Conservation (phyloP, 2,797 vertebrate species). For the Erethizon dorsatum region DNA sequence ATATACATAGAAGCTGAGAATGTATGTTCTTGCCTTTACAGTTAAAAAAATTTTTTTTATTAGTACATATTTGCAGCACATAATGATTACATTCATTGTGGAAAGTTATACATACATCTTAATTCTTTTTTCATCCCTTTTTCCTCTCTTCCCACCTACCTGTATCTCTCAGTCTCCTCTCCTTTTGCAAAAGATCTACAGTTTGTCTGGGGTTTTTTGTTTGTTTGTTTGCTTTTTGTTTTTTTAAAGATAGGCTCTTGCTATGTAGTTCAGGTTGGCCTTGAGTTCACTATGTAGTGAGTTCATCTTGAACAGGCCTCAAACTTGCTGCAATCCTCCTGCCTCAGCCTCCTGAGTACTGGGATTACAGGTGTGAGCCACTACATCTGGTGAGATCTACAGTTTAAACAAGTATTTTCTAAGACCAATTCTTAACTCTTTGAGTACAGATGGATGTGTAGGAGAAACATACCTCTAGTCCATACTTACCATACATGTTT, state of each 20-base stretch:
- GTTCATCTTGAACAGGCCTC: not conserved
- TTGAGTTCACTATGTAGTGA: not conserved
- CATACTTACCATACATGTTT: not conserved
- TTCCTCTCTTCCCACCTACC: not conserved
- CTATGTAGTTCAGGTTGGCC: not conserved
- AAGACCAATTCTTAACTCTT: not conserved
- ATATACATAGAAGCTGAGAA: not conserved
- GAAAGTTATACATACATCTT: not conserved
- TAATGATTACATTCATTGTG: not conserved
- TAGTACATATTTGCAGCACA: not conserved
- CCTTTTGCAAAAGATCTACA: not conserved
- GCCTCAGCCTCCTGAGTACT: not conserved
- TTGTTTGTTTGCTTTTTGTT: not conserved
- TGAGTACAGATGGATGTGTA: not conserved
- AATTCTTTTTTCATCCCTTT: not conserved
- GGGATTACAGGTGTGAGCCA: not conserved
- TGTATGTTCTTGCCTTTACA: not conserved
- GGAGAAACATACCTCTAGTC: not conserved
- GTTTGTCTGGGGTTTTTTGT: not conserved
- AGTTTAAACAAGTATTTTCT: constrained; percentile 9
- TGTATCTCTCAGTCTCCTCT: not conserved
- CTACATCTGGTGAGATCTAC: not conserved
- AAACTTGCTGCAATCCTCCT: not conserved
- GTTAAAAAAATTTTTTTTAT: not conserved
- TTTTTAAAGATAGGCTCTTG: not conserved